phyloP scores from a whole-genome alignment of 2,113 vertebrate genomes.

The Pagrus major region DNA sequence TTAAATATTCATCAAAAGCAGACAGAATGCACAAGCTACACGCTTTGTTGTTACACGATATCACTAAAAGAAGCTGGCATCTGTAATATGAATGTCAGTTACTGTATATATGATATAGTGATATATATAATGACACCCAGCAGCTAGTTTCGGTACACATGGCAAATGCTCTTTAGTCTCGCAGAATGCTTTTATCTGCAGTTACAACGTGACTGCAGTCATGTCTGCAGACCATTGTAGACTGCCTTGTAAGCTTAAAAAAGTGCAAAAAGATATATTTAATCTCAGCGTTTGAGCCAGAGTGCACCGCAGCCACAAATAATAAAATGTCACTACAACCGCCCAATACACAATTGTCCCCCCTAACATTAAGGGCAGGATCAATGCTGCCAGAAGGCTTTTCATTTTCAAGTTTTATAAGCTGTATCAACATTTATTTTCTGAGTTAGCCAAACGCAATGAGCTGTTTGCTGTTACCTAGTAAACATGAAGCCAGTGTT shows the following conservation, averaged over 20 bases:
- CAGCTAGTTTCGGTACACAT: background rate
- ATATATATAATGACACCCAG: constrained; percentile 16
- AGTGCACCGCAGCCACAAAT: background rate
- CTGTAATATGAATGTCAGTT: background rate
- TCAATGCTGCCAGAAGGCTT: background rate
- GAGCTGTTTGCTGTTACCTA: background rate
- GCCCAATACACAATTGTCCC: background rate
- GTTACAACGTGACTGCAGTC: background rate
- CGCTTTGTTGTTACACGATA: constrained; percentile 23
- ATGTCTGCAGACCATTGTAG: background rate
- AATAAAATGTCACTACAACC: background rate
- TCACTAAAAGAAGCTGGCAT: constrained; percentile 7
- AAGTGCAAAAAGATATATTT: background rate
- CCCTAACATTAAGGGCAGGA: background rate
- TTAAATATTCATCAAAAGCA: constrained; percentile 57
- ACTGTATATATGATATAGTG: background rate
- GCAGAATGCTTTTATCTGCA: background rate
- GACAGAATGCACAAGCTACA: constrained; percentile 23
- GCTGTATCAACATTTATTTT: background rate
- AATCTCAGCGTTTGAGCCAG: background rate
- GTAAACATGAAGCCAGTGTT: background rate
- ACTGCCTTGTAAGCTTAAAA: background rate
- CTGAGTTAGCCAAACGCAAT: background rate
- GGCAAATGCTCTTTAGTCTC: constrained; percentile 12
- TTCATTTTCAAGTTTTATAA: background rate